A percentile compares a stretch with the other conserved stretches of the same genome.
Conservation (phyloP, 2,113 vertebrate species). For the Hippopotamus amphibius region DNA sequence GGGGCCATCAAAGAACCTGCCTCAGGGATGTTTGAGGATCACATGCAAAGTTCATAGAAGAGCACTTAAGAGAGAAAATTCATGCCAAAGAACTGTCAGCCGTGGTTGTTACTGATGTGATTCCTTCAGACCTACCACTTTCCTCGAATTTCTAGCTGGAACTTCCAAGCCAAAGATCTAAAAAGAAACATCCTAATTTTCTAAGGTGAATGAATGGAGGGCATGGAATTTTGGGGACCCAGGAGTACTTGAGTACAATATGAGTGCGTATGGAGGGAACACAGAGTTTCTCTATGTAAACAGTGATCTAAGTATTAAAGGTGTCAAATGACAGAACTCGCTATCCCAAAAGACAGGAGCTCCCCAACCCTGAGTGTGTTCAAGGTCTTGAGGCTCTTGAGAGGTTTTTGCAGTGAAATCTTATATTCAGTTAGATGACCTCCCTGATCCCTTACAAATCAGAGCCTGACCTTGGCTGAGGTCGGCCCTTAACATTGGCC, state of each 20-base stretch:
- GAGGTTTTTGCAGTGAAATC: neutral
- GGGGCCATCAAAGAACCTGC: neutral
- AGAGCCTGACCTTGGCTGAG: neutral
- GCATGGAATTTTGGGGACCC: neutral
- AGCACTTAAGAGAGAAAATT: neutral
- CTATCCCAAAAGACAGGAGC: neutral
- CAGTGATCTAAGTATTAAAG: neutral
- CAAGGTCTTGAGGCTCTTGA: neutral
- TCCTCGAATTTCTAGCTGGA: neutral
- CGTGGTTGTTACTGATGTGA: neutral
- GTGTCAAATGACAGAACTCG: neutral
- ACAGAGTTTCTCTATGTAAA: too few relatives aligned
- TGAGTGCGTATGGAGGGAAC: neutral
- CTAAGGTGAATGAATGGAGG: neutral
- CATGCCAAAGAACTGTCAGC: neutral
- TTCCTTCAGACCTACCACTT: neutral
- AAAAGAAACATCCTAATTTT: neutral
- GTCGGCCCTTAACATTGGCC: too few relatives aligned
- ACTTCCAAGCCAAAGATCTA: neutral
- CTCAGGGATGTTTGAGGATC: neutral
- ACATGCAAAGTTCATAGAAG: neutral
- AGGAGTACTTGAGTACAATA: neutral
- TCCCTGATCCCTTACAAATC: too few relatives aligned
- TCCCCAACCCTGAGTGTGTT: neutral
- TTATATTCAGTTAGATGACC: neutral